Conservation (phyloP, 2,888 invertebrate species). For the Sesamia inferens region DNA sequence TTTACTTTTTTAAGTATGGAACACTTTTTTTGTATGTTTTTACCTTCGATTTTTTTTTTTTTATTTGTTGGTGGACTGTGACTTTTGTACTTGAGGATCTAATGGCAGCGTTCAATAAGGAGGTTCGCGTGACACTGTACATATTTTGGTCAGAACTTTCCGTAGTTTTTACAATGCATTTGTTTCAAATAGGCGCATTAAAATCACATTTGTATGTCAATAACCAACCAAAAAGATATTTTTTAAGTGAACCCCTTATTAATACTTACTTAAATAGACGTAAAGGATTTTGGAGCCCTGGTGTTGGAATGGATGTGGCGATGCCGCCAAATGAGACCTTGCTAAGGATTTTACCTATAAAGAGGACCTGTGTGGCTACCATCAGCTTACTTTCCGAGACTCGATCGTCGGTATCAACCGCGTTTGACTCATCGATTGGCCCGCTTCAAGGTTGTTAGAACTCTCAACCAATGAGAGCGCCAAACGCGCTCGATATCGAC, state of each 20-base stretch:
- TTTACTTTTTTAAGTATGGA: constrained; percentile 59
- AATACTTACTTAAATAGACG: not conserved
- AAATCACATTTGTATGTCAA: not conserved
- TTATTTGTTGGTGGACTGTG: not conserved
- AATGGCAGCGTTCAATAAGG: not conserved
- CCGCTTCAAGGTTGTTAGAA: too few relatives aligned
- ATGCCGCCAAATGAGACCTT: not conserved
- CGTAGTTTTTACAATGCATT: not conserved
- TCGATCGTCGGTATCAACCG: too few relatives aligned
- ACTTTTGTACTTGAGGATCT: not conserved
- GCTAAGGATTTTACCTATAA: not conserved
- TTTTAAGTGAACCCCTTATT: not conserved
- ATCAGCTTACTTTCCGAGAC: too few relatives aligned
- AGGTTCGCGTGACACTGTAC: too few relatives aligned
- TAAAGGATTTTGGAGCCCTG: not conserved
- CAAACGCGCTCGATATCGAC: too few relatives aligned
- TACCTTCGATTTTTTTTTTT: constrained; percentile 6
- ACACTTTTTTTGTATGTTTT: constrained; percentile 34
- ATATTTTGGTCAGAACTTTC: too few relatives aligned
- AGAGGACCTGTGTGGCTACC: too few relatives aligned
- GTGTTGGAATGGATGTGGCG: not conserved
- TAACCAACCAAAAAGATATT: not conserved
- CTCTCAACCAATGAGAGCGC: too few relatives aligned
- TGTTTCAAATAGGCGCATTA: not conserved
- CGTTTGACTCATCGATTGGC: too few relatives aligned